A percentile compares a stretch with the other conserved stretches of the same genome.
Evolutionary conservation across 2,888 invertebrate species (phyloP).

Genomic region (Cephus pulcher): DNA sequence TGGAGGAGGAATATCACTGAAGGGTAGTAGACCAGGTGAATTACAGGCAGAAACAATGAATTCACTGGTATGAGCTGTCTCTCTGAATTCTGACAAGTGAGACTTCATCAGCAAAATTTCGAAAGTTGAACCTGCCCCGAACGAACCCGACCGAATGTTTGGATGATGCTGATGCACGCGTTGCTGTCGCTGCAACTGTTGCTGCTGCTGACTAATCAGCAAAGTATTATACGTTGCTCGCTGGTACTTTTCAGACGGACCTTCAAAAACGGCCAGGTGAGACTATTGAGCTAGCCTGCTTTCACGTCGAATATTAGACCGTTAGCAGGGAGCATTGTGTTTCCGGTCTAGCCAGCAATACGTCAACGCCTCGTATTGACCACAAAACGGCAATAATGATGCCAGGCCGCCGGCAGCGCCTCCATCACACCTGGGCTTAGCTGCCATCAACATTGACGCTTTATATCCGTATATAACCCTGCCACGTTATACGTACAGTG

Average conservation of each 20-base stretch:
- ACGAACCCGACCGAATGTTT: neutral
- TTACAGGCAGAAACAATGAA: neutral
- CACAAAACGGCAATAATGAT: slow-evolving; percentile 49
- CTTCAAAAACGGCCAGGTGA: slow-evolving; percentile 7
- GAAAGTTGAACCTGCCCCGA: neutral
- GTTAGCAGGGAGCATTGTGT: slow-evolving; percentile 39
- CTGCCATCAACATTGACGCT: neutral
- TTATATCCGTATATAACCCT: neutral
- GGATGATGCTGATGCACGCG: neutral
- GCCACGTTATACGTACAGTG: neutral
- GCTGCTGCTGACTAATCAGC: neutral
- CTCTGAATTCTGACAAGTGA: neutral
- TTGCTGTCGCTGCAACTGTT: too few relatives aligned
- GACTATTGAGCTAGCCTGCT: slow-evolving; percentile 22
- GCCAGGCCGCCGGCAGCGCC: slow-evolving; percentile 18
- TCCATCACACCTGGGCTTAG: neutral
- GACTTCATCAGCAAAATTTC: neutral
- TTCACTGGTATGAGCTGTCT: neutral
- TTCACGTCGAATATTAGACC: slow-evolving; percentile 48
- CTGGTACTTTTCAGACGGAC: neutral
- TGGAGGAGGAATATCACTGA: neutral
- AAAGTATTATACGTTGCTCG: neutral
- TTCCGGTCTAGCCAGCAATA: slow-evolving; percentile 40
- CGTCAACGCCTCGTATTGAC: slow-evolving; percentile 49
- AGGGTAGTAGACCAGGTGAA: neutral